Conservation (phyloP, 2,113 vertebrate species). For the Psammodynastes pulverulentus region DNA sequence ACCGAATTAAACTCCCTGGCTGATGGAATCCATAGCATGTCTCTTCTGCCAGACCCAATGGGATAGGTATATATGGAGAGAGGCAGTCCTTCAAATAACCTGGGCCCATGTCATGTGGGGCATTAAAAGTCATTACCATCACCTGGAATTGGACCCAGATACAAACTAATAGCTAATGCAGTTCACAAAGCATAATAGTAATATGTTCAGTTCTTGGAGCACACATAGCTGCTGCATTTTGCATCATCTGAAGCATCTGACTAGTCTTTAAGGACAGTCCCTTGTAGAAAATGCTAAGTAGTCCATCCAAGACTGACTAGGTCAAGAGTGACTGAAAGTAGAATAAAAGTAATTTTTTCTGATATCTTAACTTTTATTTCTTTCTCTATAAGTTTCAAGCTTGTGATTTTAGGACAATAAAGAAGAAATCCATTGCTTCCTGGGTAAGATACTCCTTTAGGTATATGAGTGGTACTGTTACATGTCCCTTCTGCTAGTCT, state of each 20-base stretch:
- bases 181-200: neutral
- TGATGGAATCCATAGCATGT: neutral
- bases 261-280: neutral
- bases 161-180: neutral
- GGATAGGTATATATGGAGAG: neutral
- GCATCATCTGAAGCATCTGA: neutral
- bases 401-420: neutral
- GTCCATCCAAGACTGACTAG: neutral
- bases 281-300: neutral
- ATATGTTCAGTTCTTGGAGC: neutral
- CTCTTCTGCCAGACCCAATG: neutral
- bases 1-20: neutral
- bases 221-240: neutral
- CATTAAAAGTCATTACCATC: neutral
- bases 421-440: neutral
- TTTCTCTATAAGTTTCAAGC: neutral
- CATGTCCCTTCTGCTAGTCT: neutral
- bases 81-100: neutral
- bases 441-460: neutral
- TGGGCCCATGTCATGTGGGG: neutral
- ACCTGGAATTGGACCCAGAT: neutral
- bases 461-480: neutral
- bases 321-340: neutral
- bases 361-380: neutral
- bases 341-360: neutral